These are phyloP conservation scores for Nannobrachium achirus DNA, from an alignment of 2,113 vertebrate species.

Conservation along the genomic window DNA sequence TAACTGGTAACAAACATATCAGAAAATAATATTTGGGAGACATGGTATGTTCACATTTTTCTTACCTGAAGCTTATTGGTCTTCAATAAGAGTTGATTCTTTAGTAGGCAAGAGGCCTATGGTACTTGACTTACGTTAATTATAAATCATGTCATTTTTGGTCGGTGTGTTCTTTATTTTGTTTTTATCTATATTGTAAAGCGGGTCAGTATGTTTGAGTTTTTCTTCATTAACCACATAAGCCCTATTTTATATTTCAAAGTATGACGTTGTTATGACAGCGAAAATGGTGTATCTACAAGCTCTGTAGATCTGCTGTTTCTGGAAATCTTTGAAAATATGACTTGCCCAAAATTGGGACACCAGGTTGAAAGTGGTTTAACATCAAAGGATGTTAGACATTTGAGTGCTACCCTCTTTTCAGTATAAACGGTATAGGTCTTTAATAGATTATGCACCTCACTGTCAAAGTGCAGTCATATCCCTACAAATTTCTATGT, in stretches of 20 bases:
- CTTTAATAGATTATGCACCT: no score
- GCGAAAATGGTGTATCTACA: no score
- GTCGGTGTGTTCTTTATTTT: not conserved
- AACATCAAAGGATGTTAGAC: not conserved
- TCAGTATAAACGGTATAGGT: not conserved
- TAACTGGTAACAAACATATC: conserved; percentile 11
- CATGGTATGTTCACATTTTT: not conserved
- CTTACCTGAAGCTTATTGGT: conserved; percentile 17
- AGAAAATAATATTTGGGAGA: not conserved
- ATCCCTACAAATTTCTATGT: not conserved
- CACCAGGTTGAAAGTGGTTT: no score
- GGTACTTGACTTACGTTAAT: no score
- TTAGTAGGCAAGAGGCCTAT: no score
- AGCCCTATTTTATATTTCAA: no score
- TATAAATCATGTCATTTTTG: not conserved
- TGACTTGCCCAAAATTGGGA: no score
- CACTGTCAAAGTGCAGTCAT: not conserved
- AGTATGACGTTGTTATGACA: no score
- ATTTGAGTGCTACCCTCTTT: not conserved
- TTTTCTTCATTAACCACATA: no score
- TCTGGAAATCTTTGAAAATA: no score
- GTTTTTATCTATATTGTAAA: not conserved
- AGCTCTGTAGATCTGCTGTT: no score
- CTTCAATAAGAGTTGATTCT: not conserved
- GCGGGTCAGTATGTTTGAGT: no score